Evolutionary conservation across 2,888 invertebrate species (phyloP).

Genomic region (Campoletis raptor): DNA sequence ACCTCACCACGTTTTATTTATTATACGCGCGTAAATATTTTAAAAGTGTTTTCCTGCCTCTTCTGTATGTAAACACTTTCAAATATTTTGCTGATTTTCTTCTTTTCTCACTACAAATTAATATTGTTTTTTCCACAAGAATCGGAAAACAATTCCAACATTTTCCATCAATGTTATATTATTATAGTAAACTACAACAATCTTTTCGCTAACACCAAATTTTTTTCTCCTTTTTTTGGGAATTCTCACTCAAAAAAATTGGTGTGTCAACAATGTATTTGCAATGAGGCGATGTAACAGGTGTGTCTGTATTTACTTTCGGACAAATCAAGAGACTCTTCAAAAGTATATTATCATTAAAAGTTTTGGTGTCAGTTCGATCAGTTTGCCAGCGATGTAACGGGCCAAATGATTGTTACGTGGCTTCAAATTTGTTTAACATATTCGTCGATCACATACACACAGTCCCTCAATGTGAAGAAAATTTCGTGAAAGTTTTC

Average conservation of each 20-base stretch:
- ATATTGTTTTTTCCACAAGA: neutral
- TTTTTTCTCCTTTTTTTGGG: neutral
- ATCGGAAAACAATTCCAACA: neutral
- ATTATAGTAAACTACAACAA: neutral
- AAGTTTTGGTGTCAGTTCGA: conserved; percentile 12
- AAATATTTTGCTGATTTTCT: neutral
- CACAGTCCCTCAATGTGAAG: neutral
- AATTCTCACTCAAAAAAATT: neutral
- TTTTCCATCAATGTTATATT: neutral
- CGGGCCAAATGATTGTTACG: conserved; percentile 7
- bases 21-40: neutral
- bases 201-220: neutral
- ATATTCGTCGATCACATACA: conserved; percentile 35
- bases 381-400: conserved; percentile 39
- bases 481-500: conserved; percentile 55
- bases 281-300: neutral
- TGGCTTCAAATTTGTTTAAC: conserved; percentile 22
- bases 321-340: neutral
- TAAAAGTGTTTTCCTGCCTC: neutral
- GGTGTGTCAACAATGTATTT: neutral
- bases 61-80: neutral
- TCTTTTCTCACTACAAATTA: neutral
- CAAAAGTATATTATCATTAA: neutral
- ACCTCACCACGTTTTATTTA: neutral
- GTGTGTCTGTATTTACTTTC: conserved; percentile 39